Evolutionary conservation across 2,888 invertebrate genomes (phyloP), one percentile per base, ranked within the genome.

Genomic region (Calameuta idolon): DNA sequence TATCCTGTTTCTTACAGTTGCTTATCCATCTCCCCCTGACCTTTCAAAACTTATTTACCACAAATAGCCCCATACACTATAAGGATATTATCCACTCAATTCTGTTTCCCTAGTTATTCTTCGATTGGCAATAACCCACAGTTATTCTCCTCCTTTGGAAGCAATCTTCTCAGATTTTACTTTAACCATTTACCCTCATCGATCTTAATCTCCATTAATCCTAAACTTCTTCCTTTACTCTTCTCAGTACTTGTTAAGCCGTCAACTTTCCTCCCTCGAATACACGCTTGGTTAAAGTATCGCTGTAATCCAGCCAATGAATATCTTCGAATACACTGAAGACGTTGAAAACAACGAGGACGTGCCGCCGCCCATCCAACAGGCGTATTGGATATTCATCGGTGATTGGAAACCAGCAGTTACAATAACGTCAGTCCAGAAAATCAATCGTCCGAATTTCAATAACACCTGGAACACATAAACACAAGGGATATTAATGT

Each of bases 331-430:
- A 31, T 68, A 31, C 34, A 30, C 73, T 69, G 75, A 69, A 76
- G 31, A 74, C 75, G 75, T 68, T 73, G 73, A 15, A 15, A 69
- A 31, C 37, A 73, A 75, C 15, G 77, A 74, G 75, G 76, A 76
- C 73, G 77, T 35, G 40, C 78, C 79, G 76, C 79, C 75, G 33
- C 74, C 79, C 77, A 78, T 80, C 80, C 79, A 79, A 73, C 78
- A 40, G 68, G 74, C 76, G 80, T 77, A 77, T 77, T 31, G 79
- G 74, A 79, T 75, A 77, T 75, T 81, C 82, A 82, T 82, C 73
- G 71, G 55, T 55, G 55, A 55, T 55, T 55, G 55, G 55, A 23
- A 55, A 9, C 55, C 55, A 55, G 15, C 55, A 55, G 55, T 55
- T 55, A 55, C 55, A 9, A 23, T 23, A 55, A 55, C 55, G 23